Base-by-base conservation (phyloP, 2,888 invertebrate genomes). In the Agriotes lineatus region DNA sequence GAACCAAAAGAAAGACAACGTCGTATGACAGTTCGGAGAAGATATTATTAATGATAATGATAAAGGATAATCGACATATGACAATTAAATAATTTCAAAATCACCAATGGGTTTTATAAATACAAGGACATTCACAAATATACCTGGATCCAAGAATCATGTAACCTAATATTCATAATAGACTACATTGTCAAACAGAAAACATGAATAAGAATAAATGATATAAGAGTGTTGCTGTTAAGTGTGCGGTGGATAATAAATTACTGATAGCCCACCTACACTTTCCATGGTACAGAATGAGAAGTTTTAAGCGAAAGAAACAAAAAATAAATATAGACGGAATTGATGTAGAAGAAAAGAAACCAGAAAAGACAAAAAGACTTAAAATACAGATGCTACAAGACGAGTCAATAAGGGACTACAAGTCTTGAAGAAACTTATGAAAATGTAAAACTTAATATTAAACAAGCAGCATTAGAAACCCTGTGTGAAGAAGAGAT, bases 51-150 rank as follows among this genome's bases (percentile, higher is more conserved):
- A 58, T 9, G n/a, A 37, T 6, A 58, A 16, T 39, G 42, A 2
- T 39, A 58, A 14, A 58, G 58, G 19, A 14, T 58, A 39, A 58
- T 20, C 4, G 58, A 58, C 37, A 14, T 56, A 12, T 56, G 33
- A 3, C 2, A 44, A 16, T 16, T 44, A 44, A 12, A 44, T 44
- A 44, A 44, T 44, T 18, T 44, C 18, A 44, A 44, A 44, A 39
- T 39, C 4, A 39, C 39, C 4, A 39, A 44, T 44, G 44, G 44
- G 44, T 44, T 14, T 16, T 44, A 16, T 10, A 44, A 44, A 16
- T 18, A 44, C 19, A 44, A 44, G 39, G 39, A 39, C 5, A 39
- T 39, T 12, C 39, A 39, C 39, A 39, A 39, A 39, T 39, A 39
- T 39, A 39, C 39, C 14, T 39, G 39, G 39, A n/a, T 39, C 10